A percentile compares a stretch with the other conserved stretches of the same genome.
Evolutionary conservation across 2,888 invertebrate species (phyloP).

Genomic region (Orthonychiurus folsomi): DNA sequence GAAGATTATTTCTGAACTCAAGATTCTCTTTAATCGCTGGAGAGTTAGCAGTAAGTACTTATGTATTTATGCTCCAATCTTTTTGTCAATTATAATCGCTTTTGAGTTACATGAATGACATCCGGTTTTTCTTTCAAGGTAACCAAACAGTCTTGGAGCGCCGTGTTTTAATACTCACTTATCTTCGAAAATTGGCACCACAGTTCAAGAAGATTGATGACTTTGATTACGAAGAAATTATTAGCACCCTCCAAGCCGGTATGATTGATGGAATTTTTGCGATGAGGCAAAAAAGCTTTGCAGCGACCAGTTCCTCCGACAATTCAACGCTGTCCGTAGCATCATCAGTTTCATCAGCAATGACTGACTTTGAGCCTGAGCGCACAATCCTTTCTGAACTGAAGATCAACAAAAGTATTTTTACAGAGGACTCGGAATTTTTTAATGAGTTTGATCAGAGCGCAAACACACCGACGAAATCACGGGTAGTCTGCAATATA

Average conservation of each 20-base stretch:
- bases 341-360: neutral
- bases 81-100: too few relatives aligned
- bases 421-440: neutral
- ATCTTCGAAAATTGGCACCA: constrained; percentile 20
- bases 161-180: constrained; percentile 20
- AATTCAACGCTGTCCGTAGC: neutral
- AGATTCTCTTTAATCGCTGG: constrained; percentile 29
- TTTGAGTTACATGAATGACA: too few relatives aligned
- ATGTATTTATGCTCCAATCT: too few relatives aligned
- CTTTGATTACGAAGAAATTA: neutral
- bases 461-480: neutral
- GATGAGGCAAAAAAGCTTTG: too few relatives aligned
- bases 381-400: neutral
- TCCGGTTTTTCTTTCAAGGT: too few relatives aligned
- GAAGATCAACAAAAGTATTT: constrained; percentile 5
- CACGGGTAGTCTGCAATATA: neutral
- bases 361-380: neutral
- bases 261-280: too few relatives aligned
- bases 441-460: neutral
- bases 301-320: neutral
- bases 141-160: too few relatives aligned
- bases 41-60: constrained; percentile 25
- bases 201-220: constrained; percentile 14
- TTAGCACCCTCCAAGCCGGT: constrained; percentile 6
- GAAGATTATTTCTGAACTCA: constrained; percentile 32